phyloP scores from a whole-genome alignment of 2,888 invertebrate species.

The Calameuta idolon region DNA sequence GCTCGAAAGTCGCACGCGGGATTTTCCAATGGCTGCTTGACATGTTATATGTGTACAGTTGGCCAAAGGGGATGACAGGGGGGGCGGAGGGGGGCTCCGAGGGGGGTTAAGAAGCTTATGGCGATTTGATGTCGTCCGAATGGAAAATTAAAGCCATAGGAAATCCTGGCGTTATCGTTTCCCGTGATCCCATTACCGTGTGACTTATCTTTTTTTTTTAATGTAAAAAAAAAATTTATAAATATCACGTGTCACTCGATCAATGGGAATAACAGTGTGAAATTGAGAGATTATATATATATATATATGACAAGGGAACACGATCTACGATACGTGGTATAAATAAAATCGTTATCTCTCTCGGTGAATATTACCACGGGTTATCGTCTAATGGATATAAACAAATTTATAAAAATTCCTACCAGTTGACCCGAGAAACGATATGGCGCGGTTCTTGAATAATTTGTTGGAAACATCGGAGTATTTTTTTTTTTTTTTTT shows the following conservation, averaged over 20 bases:
- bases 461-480: not conserved
- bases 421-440: not conserved
- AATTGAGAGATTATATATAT: not conserved
- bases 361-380: too few relatives aligned
- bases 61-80: too few relatives aligned
- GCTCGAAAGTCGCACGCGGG: not conserved
- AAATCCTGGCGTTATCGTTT: not conserved
- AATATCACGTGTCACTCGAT: too few relatives aligned
- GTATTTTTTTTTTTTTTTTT: not conserved
- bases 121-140: constrained; percentile 6
- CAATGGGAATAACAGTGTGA: not conserved
- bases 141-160: constrained; percentile 20
- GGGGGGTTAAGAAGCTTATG: not conserved
- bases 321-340: not conserved
- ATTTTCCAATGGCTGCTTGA: not conserved
- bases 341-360: not conserved
- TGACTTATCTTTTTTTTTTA: not conserved
- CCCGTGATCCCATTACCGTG: constrained; percentile 9
- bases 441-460: not conserved
- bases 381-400: not conserved
- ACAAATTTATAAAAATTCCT: not conserved
- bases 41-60: not conserved
- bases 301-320: not conserved
- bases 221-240: too few relatives aligned
- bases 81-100: not conserved